Percentiles rank a stretch among this genome's conserved stretches.
Evolutionary conservation across 2,113 vertebrate genomes (phyloP).

Genomic region (Hydrochoerus hydrochaeris): DNA sequence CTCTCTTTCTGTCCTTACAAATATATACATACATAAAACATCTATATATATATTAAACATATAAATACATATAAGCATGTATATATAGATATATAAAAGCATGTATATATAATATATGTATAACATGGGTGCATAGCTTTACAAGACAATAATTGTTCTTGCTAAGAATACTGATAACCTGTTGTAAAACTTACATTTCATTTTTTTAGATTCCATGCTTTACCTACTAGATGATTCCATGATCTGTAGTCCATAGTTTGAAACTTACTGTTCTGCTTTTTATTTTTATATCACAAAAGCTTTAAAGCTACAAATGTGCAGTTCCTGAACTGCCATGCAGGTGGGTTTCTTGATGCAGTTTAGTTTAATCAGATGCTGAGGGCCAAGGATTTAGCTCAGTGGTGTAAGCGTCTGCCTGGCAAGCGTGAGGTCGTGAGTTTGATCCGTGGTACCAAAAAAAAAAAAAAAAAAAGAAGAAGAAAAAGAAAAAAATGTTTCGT

Average conservation of each 20-base stretch:
- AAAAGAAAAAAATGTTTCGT: too few species aligned
- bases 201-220: constrained; percentile 10
- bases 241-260: not conserved
- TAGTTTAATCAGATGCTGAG: not conserved
- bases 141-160: constrained; percentile 12
- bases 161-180: not conserved
- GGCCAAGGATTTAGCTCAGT: too few species aligned
- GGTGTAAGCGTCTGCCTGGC: too few species aligned
- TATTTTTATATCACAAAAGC: not conserved
- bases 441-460: too few species aligned
- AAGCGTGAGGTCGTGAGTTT: too few species aligned
- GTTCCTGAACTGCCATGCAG: not conserved
- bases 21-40: not conserved
- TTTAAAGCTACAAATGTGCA: not conserved
- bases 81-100: not conserved
- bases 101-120: not conserved
- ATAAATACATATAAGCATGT: not conserved
- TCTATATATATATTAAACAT: not conserved
- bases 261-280: not conserved
- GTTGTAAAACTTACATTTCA: not conserved
- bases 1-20: not conserved
- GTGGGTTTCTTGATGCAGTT: not conserved
- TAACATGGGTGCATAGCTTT: not conserved
- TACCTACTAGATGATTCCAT: not conserved
- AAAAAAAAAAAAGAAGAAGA: too few species aligned